A percentile compares a stretch with the other conserved stretches of the same genome.
phyloP scores from a whole-genome alignment of 2,113 vertebrate species.

The Thunnus maccoyii region DNA sequence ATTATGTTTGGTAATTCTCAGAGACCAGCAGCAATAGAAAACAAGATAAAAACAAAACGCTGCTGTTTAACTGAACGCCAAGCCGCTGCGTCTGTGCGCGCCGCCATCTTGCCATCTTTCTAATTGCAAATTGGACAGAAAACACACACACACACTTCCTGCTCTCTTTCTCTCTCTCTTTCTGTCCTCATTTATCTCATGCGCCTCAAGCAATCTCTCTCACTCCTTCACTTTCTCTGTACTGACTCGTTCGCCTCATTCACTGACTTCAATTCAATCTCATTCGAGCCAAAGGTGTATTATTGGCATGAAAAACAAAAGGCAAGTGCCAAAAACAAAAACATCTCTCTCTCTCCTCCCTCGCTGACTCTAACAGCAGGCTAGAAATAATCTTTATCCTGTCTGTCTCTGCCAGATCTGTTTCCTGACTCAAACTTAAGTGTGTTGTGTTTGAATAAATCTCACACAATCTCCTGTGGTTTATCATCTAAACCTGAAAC shows the following conservation, averaged over 20 bases:
- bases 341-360: background rate
- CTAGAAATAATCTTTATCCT: constrained; percentile 6
- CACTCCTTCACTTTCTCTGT: constrained; percentile 1
- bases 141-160: too few species aligned
- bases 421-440: constrained; percentile 12
- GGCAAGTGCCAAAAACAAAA: background rate
- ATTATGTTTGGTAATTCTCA: too few species aligned
- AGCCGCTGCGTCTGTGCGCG: too few species aligned
- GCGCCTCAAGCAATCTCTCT: constrained; percentile 19
- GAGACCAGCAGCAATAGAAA: too few species aligned
- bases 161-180: background rate
- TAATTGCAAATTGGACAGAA: too few species aligned
- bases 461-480: background rate
- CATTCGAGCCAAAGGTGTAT: constrained; percentile 29
- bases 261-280: constrained; percentile 16
- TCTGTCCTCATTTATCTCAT: constrained; percentile 11
- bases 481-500: constrained; percentile 16
- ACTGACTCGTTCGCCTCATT: background rate
- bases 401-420: constrained; percentile 5
- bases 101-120: too few species aligned
- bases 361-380: background rate
- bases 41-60: too few species aligned
- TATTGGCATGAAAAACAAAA: constrained; percentile 17
- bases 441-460: background rate
- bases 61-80: too few species aligned